Conservation (phyloP, 2,797 vertebrate species). For the Sebastes ruberrimus region DNA sequence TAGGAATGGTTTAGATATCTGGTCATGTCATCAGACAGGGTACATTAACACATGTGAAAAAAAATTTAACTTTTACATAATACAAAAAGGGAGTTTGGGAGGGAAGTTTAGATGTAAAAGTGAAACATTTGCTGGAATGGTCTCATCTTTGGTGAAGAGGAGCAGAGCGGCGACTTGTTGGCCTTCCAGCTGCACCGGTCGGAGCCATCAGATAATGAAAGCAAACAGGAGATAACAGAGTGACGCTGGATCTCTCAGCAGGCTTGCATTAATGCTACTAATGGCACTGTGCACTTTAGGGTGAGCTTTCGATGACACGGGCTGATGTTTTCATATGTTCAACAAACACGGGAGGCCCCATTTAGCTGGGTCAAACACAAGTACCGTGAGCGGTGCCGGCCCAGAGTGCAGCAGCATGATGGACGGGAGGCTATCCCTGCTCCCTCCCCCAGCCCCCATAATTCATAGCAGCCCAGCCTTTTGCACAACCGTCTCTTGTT, state of each 20-base stretch:
- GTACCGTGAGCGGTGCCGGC: conserved; percentile 10
- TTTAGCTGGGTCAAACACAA: conserved; percentile 37
- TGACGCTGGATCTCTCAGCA: conserved; percentile 68
- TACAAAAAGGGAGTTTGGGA: not conserved
- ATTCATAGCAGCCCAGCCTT: conserved; percentile 55
- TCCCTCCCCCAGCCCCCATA: conserved; percentile 34
- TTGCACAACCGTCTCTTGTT: conserved; percentile 79
- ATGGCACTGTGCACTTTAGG: conserved; percentile 66
- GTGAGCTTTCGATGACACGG: conserved; percentile 66
- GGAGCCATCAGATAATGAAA: conserved; percentile 73
- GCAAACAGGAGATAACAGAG: conserved; percentile 76
- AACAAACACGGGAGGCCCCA: conserved; percentile 72
- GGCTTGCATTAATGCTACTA: conserved; percentile 74
- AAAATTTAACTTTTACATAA: not conserved
- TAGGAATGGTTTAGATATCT: conserved; percentile 28
- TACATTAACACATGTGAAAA: conserved; percentile 17
- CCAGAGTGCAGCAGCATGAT: conserved; percentile 48
- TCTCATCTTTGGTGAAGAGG: conserved; percentile 24
- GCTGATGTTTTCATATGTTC: conserved; percentile 77
- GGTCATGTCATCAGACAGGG: conserved; percentile 17
- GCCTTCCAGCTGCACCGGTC: conserved; percentile 40
- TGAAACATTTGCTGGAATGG: conserved; percentile 15
- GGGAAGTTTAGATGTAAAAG: conserved; percentile 14
- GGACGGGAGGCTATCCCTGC: conserved; percentile 60
- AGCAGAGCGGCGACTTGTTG: conserved; percentile 27